phyloP scores from a whole-genome alignment of 2,797 vertebrate species.

The Antrozous pallidus region DNA sequence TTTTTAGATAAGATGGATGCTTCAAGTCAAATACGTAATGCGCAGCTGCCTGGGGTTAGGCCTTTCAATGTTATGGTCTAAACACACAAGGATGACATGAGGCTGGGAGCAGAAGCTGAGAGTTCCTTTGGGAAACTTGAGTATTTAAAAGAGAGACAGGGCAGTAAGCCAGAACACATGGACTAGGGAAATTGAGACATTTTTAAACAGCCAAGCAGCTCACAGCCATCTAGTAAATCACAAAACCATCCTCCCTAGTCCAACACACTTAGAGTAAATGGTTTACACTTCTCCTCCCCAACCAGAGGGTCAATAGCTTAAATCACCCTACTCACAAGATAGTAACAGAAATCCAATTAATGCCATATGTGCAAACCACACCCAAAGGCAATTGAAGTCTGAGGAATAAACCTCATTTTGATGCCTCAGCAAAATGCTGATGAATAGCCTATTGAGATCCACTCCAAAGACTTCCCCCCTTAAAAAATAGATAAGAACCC shows the following conservation, averaged over 20 bases:
- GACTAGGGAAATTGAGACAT: neutral
- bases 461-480: neutral
- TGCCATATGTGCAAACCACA: neutral
- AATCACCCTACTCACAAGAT: neutral
- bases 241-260: neutral
- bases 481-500: neutral
- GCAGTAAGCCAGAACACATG: neutral
- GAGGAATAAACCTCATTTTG: neutral
- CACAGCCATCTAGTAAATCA: neutral
- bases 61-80: neutral
- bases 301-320: neutral
- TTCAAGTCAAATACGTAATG: too few relatives aligned
- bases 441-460: neutral
- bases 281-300: neutral
- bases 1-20: too few relatives aligned
- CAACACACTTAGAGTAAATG: neutral
- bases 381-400: neutral
- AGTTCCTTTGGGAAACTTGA: neutral
- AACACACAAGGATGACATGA: neutral
- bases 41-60: neutral
- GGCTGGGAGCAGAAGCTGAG: neutral
- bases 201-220: neutral
- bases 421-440: neutral
- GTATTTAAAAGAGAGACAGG: neutral
- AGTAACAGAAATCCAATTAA: neutral